A percentile compares a stretch with the other conserved stretches of the same genome.
phyloP scores from a whole-genome alignment of 2,113 vertebrate genomes.

The Echinops telfairi region DNA sequence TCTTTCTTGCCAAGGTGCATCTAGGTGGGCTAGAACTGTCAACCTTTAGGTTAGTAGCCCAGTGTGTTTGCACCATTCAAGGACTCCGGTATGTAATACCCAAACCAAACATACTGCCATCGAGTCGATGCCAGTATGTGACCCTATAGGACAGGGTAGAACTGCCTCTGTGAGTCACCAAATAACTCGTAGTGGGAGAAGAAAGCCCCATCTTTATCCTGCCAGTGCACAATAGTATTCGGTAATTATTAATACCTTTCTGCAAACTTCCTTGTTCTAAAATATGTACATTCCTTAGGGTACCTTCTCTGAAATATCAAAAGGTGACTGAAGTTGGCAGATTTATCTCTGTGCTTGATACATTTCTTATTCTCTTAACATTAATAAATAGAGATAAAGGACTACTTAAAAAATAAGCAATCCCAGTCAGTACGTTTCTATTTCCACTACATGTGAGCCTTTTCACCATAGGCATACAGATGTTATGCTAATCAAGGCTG shows the following conservation, averaged over 20 bases:
- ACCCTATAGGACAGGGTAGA: too few species aligned
- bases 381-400: conserved; percentile 72
- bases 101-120: too few species aligned
- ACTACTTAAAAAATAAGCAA: conserved; percentile 69
- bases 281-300: not conserved
- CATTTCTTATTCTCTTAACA: conserved; percentile 2
- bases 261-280: not conserved
- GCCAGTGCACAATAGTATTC: not conserved
- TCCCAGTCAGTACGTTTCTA: not conserved
- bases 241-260: not conserved
- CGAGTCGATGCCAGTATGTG: too few species aligned
- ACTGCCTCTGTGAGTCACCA: too few species aligned
- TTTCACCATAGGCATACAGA: conserved; percentile 50
- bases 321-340: not conserved
- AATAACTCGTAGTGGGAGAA: too few species aligned
- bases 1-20: not conserved
- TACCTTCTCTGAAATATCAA: not conserved
- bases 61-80: not conserved
- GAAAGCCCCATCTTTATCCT: too few species aligned
- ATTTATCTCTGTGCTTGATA: not conserved
- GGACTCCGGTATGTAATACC: not conserved
- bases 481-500: conserved; percentile 23
- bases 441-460: conserved; percentile 57
- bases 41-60: not conserved
- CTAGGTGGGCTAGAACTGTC: not conserved